phyloP scores from a whole-genome alignment of 2,113 vertebrate genomes.

The Polypterus bichir region DNA sequence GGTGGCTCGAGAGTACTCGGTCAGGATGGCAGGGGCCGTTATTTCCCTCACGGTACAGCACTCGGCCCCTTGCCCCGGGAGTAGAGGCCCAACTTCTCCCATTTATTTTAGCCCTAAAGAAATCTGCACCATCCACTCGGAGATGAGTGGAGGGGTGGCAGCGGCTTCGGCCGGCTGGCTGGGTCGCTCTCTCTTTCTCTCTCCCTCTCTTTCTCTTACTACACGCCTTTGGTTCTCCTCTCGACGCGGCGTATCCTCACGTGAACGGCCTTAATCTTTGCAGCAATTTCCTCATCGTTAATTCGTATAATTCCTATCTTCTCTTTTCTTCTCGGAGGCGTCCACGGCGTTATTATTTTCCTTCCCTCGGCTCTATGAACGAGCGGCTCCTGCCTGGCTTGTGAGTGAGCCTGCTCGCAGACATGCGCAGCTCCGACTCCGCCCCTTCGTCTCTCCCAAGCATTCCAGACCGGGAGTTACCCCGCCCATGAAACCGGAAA shows the following conservation, averaged over 20 bases:
- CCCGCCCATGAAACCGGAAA: no score
- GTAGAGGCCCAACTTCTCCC: constrained; percentile 29
- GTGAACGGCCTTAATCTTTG: background rate
- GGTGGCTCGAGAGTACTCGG: constrained; percentile 7
- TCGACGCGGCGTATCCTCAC: background rate
- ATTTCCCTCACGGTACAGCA: background rate
- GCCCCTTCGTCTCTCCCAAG: no score
- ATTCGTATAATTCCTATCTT: no score
- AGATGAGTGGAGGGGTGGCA: constrained; percentile 22
- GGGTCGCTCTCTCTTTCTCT: constrained; percentile 13
- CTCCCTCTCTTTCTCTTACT: background rate
- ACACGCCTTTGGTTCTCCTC: constrained; percentile 2
- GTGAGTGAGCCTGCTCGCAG: no score
- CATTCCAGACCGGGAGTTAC: no score
- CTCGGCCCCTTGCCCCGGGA: constrained; percentile 18
- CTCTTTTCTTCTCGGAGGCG: no score
- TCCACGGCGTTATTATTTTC: no score
- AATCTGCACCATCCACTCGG: constrained; percentile 38
- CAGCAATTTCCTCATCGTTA: no score
- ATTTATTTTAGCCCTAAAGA: constrained; percentile 37
- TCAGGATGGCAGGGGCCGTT: background rate
- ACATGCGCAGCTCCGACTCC: no score
- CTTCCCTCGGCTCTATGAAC: no score
- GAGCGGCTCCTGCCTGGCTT: no score
- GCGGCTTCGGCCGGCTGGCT: constrained; percentile 20